A percentile compares a stretch with the other conserved stretches of the same genome.
phyloP scores from a whole-genome alignment of 1,140 invertebrate genomes.

The Lepidotrigona ventralis region DNA sequence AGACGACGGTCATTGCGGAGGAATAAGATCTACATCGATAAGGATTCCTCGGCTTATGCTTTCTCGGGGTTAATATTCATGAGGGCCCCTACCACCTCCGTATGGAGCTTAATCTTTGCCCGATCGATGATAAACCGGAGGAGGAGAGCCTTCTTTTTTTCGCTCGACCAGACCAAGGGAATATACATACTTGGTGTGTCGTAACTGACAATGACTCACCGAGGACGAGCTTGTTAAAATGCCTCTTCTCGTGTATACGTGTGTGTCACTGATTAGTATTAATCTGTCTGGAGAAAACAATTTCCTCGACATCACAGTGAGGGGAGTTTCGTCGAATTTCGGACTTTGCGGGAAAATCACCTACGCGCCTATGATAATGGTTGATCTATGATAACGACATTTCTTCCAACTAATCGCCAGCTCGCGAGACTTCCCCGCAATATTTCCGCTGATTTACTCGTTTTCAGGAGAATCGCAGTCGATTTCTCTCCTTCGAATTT shows the following conservation, averaged over 20 bases:
- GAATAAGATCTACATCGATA: conserved; percentile 41
- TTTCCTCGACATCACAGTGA: not conserved
- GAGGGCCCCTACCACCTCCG: not conserved
- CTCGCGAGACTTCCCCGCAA: accelerated
- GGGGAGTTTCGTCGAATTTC: not conserved
- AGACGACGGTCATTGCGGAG: conserved; percentile 33
- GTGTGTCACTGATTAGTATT: conserved; percentile 25
- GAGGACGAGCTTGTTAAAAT: conserved; percentile 26
- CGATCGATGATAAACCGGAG: conserved; percentile 40
- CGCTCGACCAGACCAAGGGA: not conserved
- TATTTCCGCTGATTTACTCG: not conserved
- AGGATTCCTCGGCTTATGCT: conserved; percentile 42
- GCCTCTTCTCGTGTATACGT: not conserved
- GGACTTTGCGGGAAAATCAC: not conserved
- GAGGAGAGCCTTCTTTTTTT: not conserved
- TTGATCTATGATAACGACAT: not conserved
- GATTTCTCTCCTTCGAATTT: no score
- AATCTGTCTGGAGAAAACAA: not conserved
- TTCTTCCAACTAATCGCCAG: not conserved
- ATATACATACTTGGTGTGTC: conserved; percentile 1
- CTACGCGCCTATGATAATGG: no score
- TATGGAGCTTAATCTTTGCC: conserved; percentile 25
- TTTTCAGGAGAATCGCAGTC: no score
- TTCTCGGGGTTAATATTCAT: conserved; percentile 44
- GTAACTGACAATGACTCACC: conserved; percentile 34